Conservation (phyloP, 2,797 vertebrate genomes). For the Poeciliopsis infans region DNA sequence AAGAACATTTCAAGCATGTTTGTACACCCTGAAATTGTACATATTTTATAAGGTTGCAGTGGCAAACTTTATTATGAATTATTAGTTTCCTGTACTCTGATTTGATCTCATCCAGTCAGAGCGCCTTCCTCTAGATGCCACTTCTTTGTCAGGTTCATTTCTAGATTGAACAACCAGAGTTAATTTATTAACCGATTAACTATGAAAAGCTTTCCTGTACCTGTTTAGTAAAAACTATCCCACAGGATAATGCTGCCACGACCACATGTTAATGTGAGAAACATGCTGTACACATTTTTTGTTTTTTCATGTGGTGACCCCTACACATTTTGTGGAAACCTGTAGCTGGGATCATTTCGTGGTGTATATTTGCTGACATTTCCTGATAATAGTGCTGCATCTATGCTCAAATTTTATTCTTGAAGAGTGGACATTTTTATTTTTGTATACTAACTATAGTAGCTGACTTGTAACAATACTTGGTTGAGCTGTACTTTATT, state of each 20-base stretch:
- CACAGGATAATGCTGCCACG: background rate
- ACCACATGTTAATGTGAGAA: background rate
- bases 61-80: background rate
- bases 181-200: background rate
- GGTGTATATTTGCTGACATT: background rate
- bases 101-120: background rate
- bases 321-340: background rate
- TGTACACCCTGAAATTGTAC: background rate
- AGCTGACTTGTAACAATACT: background rate
- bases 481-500: background rate
- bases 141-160: background rate
- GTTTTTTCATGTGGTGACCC: background rate
- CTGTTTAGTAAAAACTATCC: background rate
- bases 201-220: background rate
- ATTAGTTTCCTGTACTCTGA: background rate
- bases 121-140: background rate
- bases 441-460: background rate
- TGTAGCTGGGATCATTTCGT: background rate
- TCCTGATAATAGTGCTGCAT: background rate
- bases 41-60: background rate
- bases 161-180: background rate
- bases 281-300: background rate
- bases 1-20: background rate
- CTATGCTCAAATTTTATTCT: background rate
- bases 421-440: background rate